These are phyloP conservation scores for Xylota segnis DNA, from an alignment of 2,888 invertebrate genomes.

Conservation along the genomic window DNA sequence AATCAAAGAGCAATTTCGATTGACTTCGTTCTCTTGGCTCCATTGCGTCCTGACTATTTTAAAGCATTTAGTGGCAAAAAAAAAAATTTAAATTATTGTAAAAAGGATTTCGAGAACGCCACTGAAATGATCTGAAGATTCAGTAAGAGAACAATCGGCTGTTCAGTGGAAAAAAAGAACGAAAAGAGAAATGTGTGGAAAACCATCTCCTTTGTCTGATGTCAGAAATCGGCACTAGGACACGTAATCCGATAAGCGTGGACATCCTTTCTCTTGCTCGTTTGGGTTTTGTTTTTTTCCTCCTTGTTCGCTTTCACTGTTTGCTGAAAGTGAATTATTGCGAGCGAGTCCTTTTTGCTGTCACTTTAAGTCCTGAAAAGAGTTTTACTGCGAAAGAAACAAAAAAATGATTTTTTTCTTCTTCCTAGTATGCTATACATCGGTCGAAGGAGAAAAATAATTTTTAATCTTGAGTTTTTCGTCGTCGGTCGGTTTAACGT, in stretches of 20 bases:
- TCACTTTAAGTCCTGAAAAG: slow-evolving; percentile 62
- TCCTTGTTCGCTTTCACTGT: slow-evolving; percentile 30
- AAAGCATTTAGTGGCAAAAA: slow-evolving; percentile 9
- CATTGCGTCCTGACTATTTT: not conserved
- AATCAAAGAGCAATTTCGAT: slow-evolving; percentile 71
- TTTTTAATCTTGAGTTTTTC: slow-evolving; percentile 47
- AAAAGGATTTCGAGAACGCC: slow-evolving; percentile 60
- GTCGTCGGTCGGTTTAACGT: slow-evolving; percentile 25
- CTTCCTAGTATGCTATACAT: not conserved
- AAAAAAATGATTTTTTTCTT: slow-evolving; percentile 13
- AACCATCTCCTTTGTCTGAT: slow-evolving; percentile 29
- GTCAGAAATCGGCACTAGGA: slow-evolving; percentile 61
- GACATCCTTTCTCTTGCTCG: slow-evolving; percentile 44
- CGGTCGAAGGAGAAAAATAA: slow-evolving; percentile 28
- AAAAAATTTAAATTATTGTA: slow-evolving; percentile 51
- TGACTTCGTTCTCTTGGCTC: slow-evolving; percentile 37
- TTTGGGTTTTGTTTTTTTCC: slow-evolving; percentile 8
- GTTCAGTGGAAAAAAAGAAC: not conserved
- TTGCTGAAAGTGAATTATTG: slow-evolving; percentile 70
- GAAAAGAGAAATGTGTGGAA: slow-evolving; percentile 2
- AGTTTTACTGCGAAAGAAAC: slow-evolving; percentile 44
- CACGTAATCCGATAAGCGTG: slow-evolving; percentile 65
- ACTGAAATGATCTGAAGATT: slow-evolving; percentile 43
- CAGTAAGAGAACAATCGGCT: slow-evolving; percentile 14
- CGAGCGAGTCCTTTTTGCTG: slow-evolving; percentile 63